phyloP scores from a whole-genome alignment of 37 sponge, comb jelly and placozoan genomes.

The Oopsacas minuta region DNA sequence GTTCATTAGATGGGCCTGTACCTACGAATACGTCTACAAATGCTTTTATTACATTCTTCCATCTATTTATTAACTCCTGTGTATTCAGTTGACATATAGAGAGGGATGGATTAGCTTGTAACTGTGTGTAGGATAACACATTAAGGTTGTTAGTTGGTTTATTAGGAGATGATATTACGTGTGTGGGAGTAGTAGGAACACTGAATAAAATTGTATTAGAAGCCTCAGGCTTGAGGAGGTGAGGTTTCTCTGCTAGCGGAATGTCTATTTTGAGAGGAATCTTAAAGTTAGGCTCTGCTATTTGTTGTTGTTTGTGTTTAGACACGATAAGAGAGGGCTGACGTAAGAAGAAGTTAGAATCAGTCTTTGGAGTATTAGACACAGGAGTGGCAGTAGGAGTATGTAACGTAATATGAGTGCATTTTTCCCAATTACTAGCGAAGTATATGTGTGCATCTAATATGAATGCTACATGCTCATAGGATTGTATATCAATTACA shows the following conservation, averaged over 20 bases:
- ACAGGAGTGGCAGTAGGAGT: background rate
- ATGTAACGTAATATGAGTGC: background rate
- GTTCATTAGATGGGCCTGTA: constrained; percentile 64
- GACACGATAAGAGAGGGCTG: background rate
- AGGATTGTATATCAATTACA: constrained; percentile 29
- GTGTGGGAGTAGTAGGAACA: background rate
- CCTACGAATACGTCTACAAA: constrained; percentile 71
- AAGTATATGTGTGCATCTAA: constrained; percentile 58
- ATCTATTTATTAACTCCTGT: constrained; percentile 32
- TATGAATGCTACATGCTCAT: constrained; percentile 70
- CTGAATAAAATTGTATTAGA: constrained; percentile 37
- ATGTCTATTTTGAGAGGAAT: constrained; percentile 31
- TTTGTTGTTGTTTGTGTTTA: background rate
- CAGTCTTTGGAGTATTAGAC: background rate
- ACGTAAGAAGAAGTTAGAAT: background rate
- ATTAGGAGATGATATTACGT: background rate
- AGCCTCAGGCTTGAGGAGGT: constrained; percentile 43
- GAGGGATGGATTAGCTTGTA: background rate
- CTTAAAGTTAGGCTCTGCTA: background rate
- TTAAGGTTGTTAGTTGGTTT: background rate
- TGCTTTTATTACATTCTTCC: constrained; percentile 48
- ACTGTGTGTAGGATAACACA: background rate
- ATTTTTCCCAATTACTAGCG: constrained; percentile 45
- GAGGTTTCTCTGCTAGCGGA: constrained; percentile 64
- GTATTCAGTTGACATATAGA: background rate